phyloP scores from a whole-genome alignment of 1,140 invertebrate genomes.

The Drosophila bipectinata region DNA sequence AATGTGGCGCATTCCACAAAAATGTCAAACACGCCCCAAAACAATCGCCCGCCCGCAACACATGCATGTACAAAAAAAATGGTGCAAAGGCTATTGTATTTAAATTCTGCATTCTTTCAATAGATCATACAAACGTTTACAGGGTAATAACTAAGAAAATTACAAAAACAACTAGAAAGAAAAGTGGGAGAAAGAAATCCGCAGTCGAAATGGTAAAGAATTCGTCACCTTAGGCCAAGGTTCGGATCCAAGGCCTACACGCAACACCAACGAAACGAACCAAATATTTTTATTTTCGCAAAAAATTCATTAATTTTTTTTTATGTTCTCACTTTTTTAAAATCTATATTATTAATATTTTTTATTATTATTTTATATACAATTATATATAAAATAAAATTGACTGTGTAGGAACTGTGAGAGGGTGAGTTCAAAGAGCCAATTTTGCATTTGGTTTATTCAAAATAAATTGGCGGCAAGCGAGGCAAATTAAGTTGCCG shows the following conservation, averaged over 20 bases:
- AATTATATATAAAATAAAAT: background rate
- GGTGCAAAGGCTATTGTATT: background rate
- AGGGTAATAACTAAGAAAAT: no score
- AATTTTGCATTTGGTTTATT: slow-evolving; percentile 61
- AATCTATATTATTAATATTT: background rate
- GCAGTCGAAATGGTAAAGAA: no score
- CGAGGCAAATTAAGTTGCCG: slow-evolving; percentile 77
- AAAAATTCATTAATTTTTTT: no score
- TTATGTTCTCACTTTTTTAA: background rate
- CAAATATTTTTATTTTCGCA: no score
- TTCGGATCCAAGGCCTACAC: no score
- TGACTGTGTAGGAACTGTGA: background rate
- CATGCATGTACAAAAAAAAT: background rate
- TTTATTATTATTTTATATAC: background rate
- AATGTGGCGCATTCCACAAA: slow-evolving; percentile 72
- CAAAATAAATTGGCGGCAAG: slow-evolving; percentile 70
- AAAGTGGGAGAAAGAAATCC: no score
- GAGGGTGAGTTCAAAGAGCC: slow-evolving; percentile 64
- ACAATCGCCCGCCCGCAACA: slow-evolving; percentile 22
- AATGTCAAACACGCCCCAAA: slow-evolving; percentile 74
- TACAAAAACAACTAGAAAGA: no score
- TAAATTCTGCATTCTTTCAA: background rate
- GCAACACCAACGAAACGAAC: no score
- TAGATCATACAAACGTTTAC: no score
- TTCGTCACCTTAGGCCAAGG: no score